Evolutionary conservation across 2,888 invertebrate species (phyloP).

Genomic region (Onthophagus sagittarius): DNA sequence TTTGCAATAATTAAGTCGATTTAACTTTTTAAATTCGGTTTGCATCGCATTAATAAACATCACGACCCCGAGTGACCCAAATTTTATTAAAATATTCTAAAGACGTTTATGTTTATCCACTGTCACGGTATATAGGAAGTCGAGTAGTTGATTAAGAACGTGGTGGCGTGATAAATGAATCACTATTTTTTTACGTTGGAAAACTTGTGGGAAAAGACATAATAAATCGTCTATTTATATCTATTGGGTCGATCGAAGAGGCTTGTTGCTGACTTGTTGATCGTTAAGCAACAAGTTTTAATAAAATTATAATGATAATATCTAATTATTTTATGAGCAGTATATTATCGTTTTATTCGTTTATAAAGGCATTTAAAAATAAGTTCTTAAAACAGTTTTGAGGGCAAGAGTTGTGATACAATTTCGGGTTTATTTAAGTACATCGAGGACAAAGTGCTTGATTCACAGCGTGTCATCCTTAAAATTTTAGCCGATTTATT

Average conservation of each 20-base stretch:
- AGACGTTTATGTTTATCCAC: not conserved
- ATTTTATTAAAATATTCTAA: not conserved
- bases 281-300: not conserved
- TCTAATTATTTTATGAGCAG: no score
- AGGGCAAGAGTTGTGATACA: not conserved
- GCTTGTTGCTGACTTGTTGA: not conserved
- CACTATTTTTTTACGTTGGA: not conserved
- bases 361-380: not conserved
- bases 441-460: not conserved
- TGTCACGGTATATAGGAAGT: not conserved
- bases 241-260: not conserved
- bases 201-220: not conserved
- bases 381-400: not conserved
- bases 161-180: not conserved
- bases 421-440: not conserved
- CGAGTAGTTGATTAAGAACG: not conserved
- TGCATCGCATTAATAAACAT: not conserved
- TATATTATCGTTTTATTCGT: no score
- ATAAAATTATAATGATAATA: not conserved
- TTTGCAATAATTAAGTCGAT: not conserved
- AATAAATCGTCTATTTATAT: not conserved
- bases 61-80: not conserved
- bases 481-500: not conserved
- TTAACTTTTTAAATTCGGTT: not conserved
- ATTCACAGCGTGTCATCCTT: not conserved